phyloP scores from a whole-genome alignment of 2,113 vertebrate genomes.

The Taxidea taxus region DNA sequence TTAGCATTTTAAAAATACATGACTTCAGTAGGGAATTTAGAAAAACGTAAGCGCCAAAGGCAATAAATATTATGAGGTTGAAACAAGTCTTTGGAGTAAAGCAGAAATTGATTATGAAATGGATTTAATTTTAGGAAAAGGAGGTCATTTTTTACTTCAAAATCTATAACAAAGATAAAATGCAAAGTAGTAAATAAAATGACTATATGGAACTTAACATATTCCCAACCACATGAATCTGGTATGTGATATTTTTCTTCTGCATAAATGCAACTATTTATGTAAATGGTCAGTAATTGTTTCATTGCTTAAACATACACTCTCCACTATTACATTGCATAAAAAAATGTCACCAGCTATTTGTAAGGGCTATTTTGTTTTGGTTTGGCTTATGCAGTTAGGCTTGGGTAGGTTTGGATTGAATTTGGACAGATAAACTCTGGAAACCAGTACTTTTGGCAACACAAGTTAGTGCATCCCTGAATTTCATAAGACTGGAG shows the following conservation, averaged over 20 bases:
- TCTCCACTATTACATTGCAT: not conserved
- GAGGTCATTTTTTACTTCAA: not conserved
- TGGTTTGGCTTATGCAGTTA: conserved; percentile 16
- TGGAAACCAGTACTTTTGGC: not conserved
- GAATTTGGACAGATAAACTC: not conserved
- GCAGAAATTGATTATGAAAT: not conserved
- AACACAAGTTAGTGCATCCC: not conserved
- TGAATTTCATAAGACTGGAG: conserved; percentile 17
- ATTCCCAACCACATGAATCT: not conserved
- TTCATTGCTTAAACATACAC: not conserved
- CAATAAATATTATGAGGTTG: not conserved
- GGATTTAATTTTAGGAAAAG: not conserved
- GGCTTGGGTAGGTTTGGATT: not conserved
- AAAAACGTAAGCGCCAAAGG: not conserved
- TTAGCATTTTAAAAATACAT: not conserved
- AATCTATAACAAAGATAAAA: not conserved
- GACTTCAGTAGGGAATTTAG: not conserved
- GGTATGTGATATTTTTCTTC: not conserved
- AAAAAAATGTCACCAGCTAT: not conserved
- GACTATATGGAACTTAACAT: not conserved
- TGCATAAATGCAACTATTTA: not conserved
- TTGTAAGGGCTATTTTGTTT: not conserved
- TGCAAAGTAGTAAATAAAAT: not conserved
- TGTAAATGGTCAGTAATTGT: not conserved
- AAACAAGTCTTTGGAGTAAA: not conserved